These are phyloP conservation scores for Bombus confusus DNA, from an alignment of 1,140 invertebrate species.

Conservation along the genomic window DNA sequence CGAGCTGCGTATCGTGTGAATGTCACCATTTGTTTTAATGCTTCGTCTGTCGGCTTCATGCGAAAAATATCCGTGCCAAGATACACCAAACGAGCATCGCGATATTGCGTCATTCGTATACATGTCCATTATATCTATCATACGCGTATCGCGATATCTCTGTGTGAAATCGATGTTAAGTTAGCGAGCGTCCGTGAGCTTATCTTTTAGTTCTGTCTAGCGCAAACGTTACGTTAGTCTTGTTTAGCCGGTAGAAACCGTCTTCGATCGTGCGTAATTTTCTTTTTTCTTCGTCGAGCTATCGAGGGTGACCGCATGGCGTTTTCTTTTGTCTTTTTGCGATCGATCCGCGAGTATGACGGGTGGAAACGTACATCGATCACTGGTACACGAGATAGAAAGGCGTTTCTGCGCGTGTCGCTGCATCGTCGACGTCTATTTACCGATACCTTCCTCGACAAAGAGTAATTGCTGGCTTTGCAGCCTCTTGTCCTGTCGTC, in stretches of 20 bases:
- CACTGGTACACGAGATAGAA: conserved; percentile 7
- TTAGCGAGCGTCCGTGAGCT: too few species aligned
- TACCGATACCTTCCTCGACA: conserved; percentile 34
- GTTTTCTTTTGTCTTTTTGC: not conserved
- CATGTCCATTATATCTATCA: too few species aligned
- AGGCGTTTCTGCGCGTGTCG: conserved; percentile 32
- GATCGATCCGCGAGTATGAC: not conserved
- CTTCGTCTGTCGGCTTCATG: too few species aligned
- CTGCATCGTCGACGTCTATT: conserved; percentile 30
- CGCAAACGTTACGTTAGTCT: not conserved
- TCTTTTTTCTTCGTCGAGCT: not conserved
- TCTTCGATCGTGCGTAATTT: not conserved
- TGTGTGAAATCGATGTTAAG: too few species aligned
- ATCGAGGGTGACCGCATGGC: not conserved
- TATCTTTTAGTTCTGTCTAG: too few species aligned
- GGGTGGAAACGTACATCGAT: conserved; percentile 29
- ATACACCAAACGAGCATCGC: too few species aligned
- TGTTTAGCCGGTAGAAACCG: not conserved
- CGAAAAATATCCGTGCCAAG: too few species aligned
- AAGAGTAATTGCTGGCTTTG: conserved; percentile 53
- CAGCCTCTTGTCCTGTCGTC: conserved; percentile 18
- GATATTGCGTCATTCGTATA: too few species aligned
- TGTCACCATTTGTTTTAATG: too few species aligned
- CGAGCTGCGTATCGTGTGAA: too few species aligned
- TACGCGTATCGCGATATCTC: too few species aligned